These are phyloP conservation scores for Tretioscincus oriximinensis DNA, from an alignment of 2,113 vertebrate species.

Conservation along the genomic window DNA sequence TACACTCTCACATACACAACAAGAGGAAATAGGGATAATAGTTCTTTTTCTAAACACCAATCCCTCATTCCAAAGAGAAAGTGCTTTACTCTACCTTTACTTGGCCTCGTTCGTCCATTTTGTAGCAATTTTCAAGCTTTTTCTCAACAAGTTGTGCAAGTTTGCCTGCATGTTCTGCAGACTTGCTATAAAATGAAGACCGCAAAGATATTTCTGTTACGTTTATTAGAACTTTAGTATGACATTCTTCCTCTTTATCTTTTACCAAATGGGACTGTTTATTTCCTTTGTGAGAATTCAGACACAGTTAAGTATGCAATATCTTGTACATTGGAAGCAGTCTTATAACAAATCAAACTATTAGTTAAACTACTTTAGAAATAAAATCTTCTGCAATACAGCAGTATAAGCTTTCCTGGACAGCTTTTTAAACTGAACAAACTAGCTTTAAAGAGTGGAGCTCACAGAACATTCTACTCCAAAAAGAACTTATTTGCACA, in stretches of 20 bases:
- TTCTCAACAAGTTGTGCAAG: slow-evolving; percentile 90
- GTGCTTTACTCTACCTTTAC: slow-evolving; percentile 82
- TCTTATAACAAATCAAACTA: not conserved
- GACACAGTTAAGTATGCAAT: not conserved
- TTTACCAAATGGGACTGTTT: too few species aligned
- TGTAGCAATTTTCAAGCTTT: slow-evolving; percentile 84
- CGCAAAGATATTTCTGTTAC: slow-evolving; percentile 25
- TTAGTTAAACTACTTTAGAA: not conserved
- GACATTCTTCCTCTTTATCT: too few species aligned
- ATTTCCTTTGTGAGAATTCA: not conserved
- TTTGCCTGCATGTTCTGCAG: slow-evolving; percentile 80
- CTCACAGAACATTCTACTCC: too few species aligned
- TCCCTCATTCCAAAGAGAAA: not conserved
- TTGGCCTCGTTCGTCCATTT: slow-evolving; percentile 81
- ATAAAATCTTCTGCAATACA: not conserved
- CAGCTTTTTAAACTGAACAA: not conserved
- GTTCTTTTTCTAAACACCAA: not conserved
- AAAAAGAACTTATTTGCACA: too few species aligned
- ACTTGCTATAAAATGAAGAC: slow-evolving; percentile 72
- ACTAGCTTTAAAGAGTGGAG: not conserved
- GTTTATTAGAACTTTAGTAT: slow-evolving; percentile 39
- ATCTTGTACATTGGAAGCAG: not conserved
- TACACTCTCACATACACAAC: not conserved
- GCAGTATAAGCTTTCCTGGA: not conserved
- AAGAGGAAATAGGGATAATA: not conserved